A percentile compares a stretch with the other conserved stretches of the same genome.
phyloP scores from a whole-genome alignment of 2,888 invertebrate genomes.

The Lamellibrachia columna region DNA sequence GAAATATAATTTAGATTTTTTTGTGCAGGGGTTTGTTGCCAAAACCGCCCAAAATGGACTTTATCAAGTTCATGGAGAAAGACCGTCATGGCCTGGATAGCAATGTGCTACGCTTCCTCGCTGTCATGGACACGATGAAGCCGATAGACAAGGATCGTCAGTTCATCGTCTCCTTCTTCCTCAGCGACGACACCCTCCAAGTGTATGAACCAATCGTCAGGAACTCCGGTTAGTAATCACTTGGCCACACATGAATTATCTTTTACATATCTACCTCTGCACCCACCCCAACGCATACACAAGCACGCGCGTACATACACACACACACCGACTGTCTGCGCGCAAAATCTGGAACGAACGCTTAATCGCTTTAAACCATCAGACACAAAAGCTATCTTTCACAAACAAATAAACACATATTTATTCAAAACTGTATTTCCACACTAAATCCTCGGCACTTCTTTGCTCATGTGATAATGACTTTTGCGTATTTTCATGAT shows the following conservation, averaged over 20 bases:
- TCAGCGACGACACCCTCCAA: conserved; percentile 65
- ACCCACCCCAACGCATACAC: not conserved
- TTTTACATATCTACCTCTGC: not conserved
- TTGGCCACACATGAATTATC: not conserved
- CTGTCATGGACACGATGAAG: conserved; percentile 77
- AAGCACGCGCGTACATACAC: too few relatives aligned
- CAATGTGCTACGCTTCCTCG: conserved; percentile 81
- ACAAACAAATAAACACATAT: too few relatives aligned
- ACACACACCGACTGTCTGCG: too few relatives aligned
- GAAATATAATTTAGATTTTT: not conserved
- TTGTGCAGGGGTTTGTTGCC: conserved; percentile 81
- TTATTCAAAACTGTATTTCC: too few relatives aligned
- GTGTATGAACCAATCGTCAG: conserved; percentile 65
- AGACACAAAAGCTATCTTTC: too few relatives aligned
- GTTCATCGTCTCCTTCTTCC: conserved; percentile 65
- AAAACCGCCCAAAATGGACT: conserved; percentile 80
- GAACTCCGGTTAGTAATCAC: conserved; percentile 60
- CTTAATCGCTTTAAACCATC: too few relatives aligned
- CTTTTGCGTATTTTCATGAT: too few relatives aligned
- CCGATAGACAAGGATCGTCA: conserved; percentile 61
- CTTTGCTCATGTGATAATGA: too few relatives aligned
- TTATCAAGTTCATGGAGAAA: conserved; percentile 79
- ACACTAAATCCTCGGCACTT: too few relatives aligned
- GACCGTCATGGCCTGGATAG: conserved; percentile 80
- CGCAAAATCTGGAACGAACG: too few relatives aligned